These are phyloP conservation scores for Artemia franciscana DNA, from an alignment of 1,140 invertebrate species.

Conservation along the genomic window DNA sequence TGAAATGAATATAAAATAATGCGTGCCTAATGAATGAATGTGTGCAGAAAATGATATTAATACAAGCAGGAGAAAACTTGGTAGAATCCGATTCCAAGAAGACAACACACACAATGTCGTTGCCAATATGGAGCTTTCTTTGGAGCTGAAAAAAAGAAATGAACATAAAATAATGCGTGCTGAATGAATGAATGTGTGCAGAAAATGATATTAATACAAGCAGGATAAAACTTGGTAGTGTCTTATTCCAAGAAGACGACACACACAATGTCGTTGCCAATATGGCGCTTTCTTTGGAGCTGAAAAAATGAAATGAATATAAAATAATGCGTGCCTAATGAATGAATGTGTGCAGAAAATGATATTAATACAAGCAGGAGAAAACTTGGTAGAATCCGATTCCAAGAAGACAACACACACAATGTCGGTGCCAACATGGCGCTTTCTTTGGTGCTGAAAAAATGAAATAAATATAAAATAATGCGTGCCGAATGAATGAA, in stretches of 20 bases:
- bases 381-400: conserved; percentile 72
- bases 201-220: too few relatives aligned
- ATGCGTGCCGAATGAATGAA: too few relatives aligned
- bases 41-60: conserved; percentile 79
- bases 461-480: too few relatives aligned
- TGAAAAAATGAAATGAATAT: too few relatives aligned
- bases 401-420: conserved; percentile 43
- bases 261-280: too few relatives aligned
- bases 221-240: too few relatives aligned
- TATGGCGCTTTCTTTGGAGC: too few relatives aligned
- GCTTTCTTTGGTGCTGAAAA: conserved; percentile 22
- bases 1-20: too few relatives aligned
- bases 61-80: conserved; percentile 69
- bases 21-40: conserved; percentile 32
- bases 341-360: conserved; percentile 78
- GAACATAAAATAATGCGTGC: too few relatives aligned
- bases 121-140: conserved; percentile 21
- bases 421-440: conserved; percentile 24
- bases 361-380: conserved; percentile 77
- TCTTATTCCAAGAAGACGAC: too few relatives aligned
- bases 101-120: conserved; percentile 24
- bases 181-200: too few relatives aligned
- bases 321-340: too few relatives aligned
- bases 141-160: conserved; percentile 17
- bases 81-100: conserved; percentile 77